Base-by-base conservation (phyloP, 2,113 vertebrate genomes). In the Porphyrio hochstetteri region DNA sequence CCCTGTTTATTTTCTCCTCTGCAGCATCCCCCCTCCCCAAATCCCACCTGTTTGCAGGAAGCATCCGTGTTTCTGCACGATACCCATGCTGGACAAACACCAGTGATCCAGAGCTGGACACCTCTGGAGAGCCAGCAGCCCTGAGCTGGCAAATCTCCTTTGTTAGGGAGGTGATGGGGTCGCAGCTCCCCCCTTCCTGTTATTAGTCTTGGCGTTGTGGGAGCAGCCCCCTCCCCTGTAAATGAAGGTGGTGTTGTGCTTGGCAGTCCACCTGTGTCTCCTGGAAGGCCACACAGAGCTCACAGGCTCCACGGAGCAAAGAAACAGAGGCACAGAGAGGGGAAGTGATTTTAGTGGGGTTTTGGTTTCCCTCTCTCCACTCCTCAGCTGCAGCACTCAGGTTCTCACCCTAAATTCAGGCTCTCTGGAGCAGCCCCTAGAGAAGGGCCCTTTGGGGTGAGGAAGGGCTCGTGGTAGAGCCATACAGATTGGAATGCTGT, bases 271-370 rank as follows among this genome's bases (percentile, higher is more conserved):
- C 8, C 3, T 68, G 84, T 48, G 60, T 59, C 80, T 91, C 60
- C 94, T 93, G 94, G 92, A 93, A 85, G 88, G 70, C 77, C 65
- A 35, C 80, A 18, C 27, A 15, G 86, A 83, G 65, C 69, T 76
- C 19, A 17, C 53, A 29, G 42, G 65, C 57, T 91, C 36, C 64
- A 10, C 2, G 2, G 61, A 67, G 74, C 63, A 42, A 38, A 65
- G 61, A 40, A 57, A 13, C 0, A 33, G 83, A 91, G 80, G 70
- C 57, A 18, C 56, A 10, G 80, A 29, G 90, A 56, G 60, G 80
- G 93, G 71, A 79, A 57, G 38, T 14, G 61, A 50, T 56, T 69
- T 31, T 17, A 1, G 24, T 1, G 36, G 1, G 29, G 59, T 42
- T 84, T 63, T 31, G 4, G 70, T 21, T 79, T 69, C 80, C 88